Percentiles rank a stretch among this genome's conserved stretches.
These are phyloP conservation scores for Cardiocondyla obscurior DNA, from an alignment of 1,140 invertebrate genomes.

Conservation along the genomic window DNA sequence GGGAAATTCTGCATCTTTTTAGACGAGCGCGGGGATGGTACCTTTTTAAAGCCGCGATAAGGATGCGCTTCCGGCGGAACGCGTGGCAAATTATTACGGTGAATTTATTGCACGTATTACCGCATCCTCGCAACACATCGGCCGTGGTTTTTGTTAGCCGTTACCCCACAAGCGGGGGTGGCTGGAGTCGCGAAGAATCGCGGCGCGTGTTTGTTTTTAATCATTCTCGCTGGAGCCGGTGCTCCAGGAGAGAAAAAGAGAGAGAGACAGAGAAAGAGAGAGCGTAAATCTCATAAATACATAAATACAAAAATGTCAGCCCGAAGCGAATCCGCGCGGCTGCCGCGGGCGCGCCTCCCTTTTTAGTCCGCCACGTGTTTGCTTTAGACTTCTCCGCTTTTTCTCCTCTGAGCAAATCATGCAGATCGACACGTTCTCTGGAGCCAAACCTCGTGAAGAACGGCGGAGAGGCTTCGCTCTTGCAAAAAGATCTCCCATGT, in stretches of 20 bases:
- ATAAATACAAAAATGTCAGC: conserved; percentile 79
- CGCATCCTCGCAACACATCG: neutral
- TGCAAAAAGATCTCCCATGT: neutral
- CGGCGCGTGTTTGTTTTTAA: conserved; percentile 81
- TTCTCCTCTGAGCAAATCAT: conserved; percentile 21
- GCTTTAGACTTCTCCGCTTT: conserved; percentile 41
- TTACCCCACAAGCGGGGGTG: neutral
- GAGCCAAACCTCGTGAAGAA: conserved; percentile 1
- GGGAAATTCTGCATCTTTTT: neutral
- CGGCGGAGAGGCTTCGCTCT: neutral
- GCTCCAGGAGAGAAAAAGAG: no score
- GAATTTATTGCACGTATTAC: conserved; percentile 46
- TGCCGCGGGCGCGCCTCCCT: conserved; percentile 21
- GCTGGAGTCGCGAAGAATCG: conserved; percentile 35
- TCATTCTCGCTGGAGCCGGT: conserved; percentile 77
- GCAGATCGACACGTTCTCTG: conserved; percentile 12
- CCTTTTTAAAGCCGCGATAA: conserved; percentile 2
- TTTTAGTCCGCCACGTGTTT: conserved; percentile 30
- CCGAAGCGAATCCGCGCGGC: conserved; percentile 60
- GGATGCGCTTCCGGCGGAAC: neutral
- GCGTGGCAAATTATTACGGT: conserved; percentile 5
- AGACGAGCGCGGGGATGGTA: neutral
- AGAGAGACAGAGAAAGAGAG: no score
- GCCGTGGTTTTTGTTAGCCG: conserved; percentile 45
- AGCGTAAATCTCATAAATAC: conserved; percentile 82